phyloP scores from a whole-genome alignment of 2,113 vertebrate genomes.

The Ploceus nigricollis region DNA sequence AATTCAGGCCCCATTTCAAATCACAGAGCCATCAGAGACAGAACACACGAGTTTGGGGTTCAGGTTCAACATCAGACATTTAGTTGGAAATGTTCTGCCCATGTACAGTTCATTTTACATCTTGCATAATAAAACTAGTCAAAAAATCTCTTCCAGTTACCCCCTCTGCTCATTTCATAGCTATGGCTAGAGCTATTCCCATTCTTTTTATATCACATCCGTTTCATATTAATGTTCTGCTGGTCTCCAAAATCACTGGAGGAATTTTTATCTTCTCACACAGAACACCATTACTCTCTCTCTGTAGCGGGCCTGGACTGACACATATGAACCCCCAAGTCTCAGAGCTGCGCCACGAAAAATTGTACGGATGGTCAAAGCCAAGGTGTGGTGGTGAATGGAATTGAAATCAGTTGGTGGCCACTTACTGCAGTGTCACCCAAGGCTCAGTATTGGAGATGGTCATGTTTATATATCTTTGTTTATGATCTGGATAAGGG shows the following conservation, averaged over 20 bases:
- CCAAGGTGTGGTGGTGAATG: not conserved
- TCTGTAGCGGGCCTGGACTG: not conserved
- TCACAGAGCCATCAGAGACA: not conserved
- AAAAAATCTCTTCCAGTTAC: not conserved
- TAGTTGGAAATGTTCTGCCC: not conserved
- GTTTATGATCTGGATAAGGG: accelerated
- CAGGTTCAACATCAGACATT: not conserved
- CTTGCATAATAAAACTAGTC: not conserved
- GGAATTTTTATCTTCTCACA: not conserved
- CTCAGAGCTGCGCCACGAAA: not conserved
- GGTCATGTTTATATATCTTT: not conserved
- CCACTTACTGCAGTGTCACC: accelerated
- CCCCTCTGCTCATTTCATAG: not conserved
- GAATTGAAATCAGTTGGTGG: not conserved
- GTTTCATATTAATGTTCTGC: not conserved
- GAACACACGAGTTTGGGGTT: accelerated
- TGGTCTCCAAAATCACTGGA: not conserved
- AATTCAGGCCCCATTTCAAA: not conserved
- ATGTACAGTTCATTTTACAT: not conserved
- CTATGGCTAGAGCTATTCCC: not conserved
- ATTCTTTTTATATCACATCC: not conserved
- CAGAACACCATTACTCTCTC: not conserved
- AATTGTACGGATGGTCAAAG: accelerated
- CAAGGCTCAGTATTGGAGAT: accelerated
- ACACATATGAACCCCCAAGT: not conserved